Base-by-base conservation (phyloP, 2,888 invertebrate species). In the Coleophora deauratella region DNA sequence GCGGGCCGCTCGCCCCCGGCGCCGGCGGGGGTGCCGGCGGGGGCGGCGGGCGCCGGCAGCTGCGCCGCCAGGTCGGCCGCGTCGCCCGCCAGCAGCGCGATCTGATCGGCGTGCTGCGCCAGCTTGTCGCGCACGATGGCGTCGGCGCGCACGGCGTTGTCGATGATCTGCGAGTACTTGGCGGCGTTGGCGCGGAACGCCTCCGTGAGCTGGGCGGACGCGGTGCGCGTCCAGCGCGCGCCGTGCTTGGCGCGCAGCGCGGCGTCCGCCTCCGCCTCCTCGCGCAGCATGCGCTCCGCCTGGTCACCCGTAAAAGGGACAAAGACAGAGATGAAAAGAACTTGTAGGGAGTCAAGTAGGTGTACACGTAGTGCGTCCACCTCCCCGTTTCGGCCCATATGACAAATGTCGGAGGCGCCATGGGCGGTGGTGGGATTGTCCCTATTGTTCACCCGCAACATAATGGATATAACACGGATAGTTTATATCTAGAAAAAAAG, bases 121-220 rank as follows among this genome's bases (percentile, higher is more conserved):
- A 93, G 97, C 84, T 97, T 98, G 56, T 94, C 92, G 52, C 92
- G 91, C 50, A 99, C 95, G 57, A 93, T 90, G 81, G 90, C 88
- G 77, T 97, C 96, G 37, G 91, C 91, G 59, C 87, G 82, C 50
- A 95, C 89, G 32, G 98, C 98, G 68, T 96, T 98, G 71, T 93
- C 92, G 52, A 99, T 93, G 63, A 98, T 97, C 71, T 92, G 92
- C 30, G 94, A 89, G 82, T 99, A 99, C 80, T 98, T 98, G 57
- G 90, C 89, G n/a, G 94, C 90, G 85, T 98, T 98, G 39, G 91
- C 88, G 51, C 91, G 89, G 71, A 98, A 94, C 64, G 96, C 93
- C 63, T 93, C 94, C 0, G 98, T 99, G 42, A 99, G 89, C 68
- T 91, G 91, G 15, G 89, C 91, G 0, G 98, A 98, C 1, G 94